Evolutionary conservation across 2,797 vertebrate genomes (phyloP).

Genomic region (Gorsachius magnificus): DNA sequence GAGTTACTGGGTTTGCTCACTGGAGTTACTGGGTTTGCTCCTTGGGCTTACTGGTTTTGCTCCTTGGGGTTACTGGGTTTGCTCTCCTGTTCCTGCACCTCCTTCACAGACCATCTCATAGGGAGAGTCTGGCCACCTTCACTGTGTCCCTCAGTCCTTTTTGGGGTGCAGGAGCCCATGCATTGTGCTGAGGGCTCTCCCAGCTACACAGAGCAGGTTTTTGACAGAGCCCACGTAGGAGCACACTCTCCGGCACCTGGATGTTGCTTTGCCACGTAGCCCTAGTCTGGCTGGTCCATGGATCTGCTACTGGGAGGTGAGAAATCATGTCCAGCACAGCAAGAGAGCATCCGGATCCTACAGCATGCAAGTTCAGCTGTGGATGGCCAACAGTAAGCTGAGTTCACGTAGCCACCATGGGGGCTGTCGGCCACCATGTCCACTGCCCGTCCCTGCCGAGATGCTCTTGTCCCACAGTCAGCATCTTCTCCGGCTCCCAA

Average conservation of each 20-base stretch:
- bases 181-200: not conserved
- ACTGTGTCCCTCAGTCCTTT: not conserved
- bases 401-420: not conserved
- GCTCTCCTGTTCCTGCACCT: not conserved
- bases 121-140: not conserved
- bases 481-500: fast-evolving
- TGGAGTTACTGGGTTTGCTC: no score
- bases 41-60: not conserved
- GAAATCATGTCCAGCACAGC: not conserved
- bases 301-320: not conserved
- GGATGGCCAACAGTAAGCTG: not conserved
- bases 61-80: not conserved
- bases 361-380: not conserved
- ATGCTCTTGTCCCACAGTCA: not conserved
- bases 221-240: not conserved
- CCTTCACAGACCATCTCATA: not conserved
- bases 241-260: not conserved
- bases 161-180: not conserved
- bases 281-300: not conserved
- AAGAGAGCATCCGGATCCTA: not conserved
- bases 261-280: not conserved
- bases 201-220: not conserved
- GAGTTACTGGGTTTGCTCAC: no score
- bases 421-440: not conserved
- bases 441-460: fast-evolving